Base-by-base conservation (phyloP, 1,140 invertebrate species). In the Drosophila suzukii region DNA sequence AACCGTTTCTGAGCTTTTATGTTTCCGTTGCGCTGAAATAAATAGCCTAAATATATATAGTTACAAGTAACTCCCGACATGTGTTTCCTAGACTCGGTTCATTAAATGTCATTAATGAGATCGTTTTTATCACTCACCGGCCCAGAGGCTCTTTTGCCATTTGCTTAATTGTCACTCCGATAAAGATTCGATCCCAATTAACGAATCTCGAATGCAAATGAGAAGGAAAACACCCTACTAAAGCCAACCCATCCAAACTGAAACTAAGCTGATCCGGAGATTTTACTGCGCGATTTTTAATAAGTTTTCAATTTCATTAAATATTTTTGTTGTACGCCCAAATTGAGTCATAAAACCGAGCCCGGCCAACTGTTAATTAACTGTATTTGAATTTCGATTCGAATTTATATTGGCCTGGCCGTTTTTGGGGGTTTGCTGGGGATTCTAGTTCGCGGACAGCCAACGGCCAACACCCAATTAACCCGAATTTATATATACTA, bases 341-440 rank as follows among this genome's bases (percentile, higher is more conserved):
- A 84, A 88, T 88, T 81, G 77, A 88, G 84, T 51, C 74, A 88
- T 88, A 88, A 88, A 86, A 84, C 51, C 65, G 68, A 89, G 27
- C 50, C 51, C 13, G 36, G 27, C 43, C 50, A 66, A 49, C 80
- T 67, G 75, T 80, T 88, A 88, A 88, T 88, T 80, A 88, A 72
- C 57, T 76, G 74, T 81, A 75, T 78, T 86, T 68, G 59, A 65
- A 74, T 82, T 79, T 13, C 32, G 65, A 7, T 10, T 46, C 38
- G 65, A 20, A 13, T 71, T 57, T 70, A 70, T 71, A 57, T 71
- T 58, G 57, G 65, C 41, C 39, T 38, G 46, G 66, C 30, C 17
- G 38, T 20, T 61, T 61, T 39, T n/a, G 20, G 59, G 51, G 17
- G 13, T 30, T 56, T 61, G 12, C 5, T 41, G 43, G 53, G 13